Percentiles rank a stretch among this genome's conserved stretches.
These are phyloP conservation scores for Sericinus montela DNA, from an alignment of 2,888 invertebrate species.

Conservation along the genomic window DNA sequence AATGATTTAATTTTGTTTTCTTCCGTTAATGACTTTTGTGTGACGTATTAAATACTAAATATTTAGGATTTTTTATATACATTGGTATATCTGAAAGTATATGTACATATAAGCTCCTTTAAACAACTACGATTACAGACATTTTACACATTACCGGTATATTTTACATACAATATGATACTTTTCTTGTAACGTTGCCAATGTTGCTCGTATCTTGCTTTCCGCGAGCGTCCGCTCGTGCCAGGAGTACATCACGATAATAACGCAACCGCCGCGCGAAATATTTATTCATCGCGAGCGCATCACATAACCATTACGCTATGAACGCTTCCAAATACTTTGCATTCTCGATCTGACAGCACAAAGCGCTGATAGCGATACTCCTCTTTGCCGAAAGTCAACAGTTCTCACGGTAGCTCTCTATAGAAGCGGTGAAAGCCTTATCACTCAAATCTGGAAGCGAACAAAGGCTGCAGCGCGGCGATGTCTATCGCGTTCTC, in stretches of 20 bases:
- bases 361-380: slow-evolving; percentile 37
- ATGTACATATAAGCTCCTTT: too few relatives aligned
- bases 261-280: slow-evolving; percentile 4
- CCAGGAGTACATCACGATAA: slow-evolving; percentile 14
- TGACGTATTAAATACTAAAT: too few relatives aligned
- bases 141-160: too few relatives aligned
- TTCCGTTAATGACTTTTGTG: too few relatives aligned
- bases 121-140: too few relatives aligned
- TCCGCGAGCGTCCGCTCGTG: slow-evolving; percentile 9
- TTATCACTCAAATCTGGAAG: slow-evolving; percentile 71
- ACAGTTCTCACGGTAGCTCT: slow-evolving; percentile 71
- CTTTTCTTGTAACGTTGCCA: background rate
- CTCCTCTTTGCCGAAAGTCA: slow-evolving; percentile 59
- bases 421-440: slow-evolving; percentile 61
- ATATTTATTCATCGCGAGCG: slow-evolving; percentile 19
- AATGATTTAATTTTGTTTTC: too few relatives aligned
- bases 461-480: slow-evolving; percentile 73
- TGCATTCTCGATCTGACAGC: slow-evolving; percentile 18
- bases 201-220: background rate
- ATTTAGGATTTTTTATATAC: too few relatives aligned
- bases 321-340: slow-evolving; percentile 8
- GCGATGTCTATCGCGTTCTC: slow-evolving; percentile 64
- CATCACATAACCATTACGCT: slow-evolving; percentile 16
- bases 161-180: too few relatives aligned
- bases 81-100: too few relatives aligned